Conservation (phyloP, 2,113 vertebrate species). For the Cranoglanis bouderius region DNA sequence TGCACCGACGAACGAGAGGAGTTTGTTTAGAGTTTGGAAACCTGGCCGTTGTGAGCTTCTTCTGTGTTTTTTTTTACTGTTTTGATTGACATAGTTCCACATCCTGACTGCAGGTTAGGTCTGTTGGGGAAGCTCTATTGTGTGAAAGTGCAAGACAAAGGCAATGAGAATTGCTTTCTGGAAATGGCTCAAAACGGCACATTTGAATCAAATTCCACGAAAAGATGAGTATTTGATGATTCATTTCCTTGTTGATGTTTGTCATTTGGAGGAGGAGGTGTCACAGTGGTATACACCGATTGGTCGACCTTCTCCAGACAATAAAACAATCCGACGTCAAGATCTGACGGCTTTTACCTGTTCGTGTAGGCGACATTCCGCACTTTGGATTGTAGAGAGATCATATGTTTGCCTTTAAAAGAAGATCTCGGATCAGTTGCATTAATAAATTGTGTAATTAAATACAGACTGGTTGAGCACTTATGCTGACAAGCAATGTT, state of each 20-base stretch:
- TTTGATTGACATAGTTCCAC: conserved; percentile 1
- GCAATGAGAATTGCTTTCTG: background rate
- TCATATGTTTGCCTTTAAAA: background rate
- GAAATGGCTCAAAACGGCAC: background rate
- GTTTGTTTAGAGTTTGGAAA: background rate
- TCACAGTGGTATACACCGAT: background rate
- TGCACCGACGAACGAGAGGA: background rate
- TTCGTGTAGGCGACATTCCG: background rate
- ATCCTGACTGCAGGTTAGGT: background rate
- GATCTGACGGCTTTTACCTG: background rate
- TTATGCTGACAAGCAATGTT: conserved; percentile 8
- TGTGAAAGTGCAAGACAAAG: background rate
- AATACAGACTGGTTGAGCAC: conserved; percentile 30
- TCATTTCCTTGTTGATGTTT: background rate
- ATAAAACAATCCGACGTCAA: background rate
- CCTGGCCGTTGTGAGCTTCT: background rate
- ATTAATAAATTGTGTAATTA: conserved; percentile 17
- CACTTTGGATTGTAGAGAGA: conserved; percentile 32
- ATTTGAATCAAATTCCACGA: background rate
- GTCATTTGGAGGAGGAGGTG: background rate
- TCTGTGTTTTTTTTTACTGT: background rate
- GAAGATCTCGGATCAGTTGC: background rate
- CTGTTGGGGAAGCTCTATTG: background rate
- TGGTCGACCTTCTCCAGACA: background rate
- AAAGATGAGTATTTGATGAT: background rate